phyloP scores from a whole-genome alignment of 2,888 invertebrate genomes.

The Leistus spinibarbis region DNA sequence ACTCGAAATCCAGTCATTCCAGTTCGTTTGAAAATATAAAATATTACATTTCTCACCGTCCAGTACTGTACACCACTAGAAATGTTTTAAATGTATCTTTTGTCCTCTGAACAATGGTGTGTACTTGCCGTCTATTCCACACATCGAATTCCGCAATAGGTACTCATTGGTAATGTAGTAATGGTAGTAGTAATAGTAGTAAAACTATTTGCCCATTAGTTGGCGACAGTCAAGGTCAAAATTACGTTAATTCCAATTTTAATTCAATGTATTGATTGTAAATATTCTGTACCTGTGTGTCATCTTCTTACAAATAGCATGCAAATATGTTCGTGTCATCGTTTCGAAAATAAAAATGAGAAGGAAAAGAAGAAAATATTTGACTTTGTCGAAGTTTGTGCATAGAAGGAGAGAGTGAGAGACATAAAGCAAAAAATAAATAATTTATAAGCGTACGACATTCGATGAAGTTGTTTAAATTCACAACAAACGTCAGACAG shows the following conservation, averaged over 20 bases:
- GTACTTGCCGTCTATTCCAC: neutral
- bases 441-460: slow-evolving; percentile 36
- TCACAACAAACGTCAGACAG: neutral
- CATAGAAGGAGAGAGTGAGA: neutral
- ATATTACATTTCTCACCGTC: slow-evolving; percentile 30
- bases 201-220: too few species aligned
- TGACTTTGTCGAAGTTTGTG: slow-evolving; percentile 32
- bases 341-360: slow-evolving; percentile 20
- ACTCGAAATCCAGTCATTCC: slow-evolving; percentile 18
- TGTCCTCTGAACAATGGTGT: neutral
- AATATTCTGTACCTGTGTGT: neutral
- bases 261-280: neutral
- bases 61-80: neutral
- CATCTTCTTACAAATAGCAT: slow-evolving; percentile 30
- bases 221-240: neutral
- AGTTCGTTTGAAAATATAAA: slow-evolving; percentile 32
- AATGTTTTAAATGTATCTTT: neutral
- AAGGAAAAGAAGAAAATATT: slow-evolving; percentile 27
- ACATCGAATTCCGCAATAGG: too few species aligned
- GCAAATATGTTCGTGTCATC: slow-evolving; percentile 34
- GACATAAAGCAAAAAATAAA: slow-evolving; percentile 28
- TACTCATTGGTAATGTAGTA: too few species aligned
- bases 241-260: neutral
- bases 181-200: too few species aligned
- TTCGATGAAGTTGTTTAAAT: slow-evolving; percentile 16